Evolutionary conservation across 2,113 vertebrate genomes (phyloP), one percentile per base, ranked within the genome.

Genomic region (Sylvia atricapilla): DNA sequence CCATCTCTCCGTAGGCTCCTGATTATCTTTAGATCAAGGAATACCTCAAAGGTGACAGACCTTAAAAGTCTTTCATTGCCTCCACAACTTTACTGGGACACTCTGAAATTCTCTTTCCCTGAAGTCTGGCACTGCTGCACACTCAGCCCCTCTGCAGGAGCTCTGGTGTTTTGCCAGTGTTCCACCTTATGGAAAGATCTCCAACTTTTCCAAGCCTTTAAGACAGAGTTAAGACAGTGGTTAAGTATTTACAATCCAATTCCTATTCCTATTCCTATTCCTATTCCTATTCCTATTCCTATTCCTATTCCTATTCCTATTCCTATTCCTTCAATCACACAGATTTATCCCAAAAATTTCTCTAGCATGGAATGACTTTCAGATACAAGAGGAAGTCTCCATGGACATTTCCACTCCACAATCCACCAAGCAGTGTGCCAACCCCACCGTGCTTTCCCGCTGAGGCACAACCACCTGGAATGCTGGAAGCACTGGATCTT

Each of bases 331-430:
- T 66, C 37, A 37, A 30, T 25, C 27, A 22, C 8, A 7, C 1
- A 6, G 39, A 28, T 39, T 87, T 52, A 59, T 75, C 68, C 66
- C 52, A 49, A 35, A 7, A 30, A 13, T 56, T 52, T 75, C 79
- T 47, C 6, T n/a, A 0, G 7, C 1, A 4, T 33, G 33, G 20
- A 31, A 39, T 28, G 39, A 14, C 6, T 68, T 79, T 27, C 62
- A 90, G 59, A 23, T n/a, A 13, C 0, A 0, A n/a, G 18, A 28
- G 70, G 53, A 73, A 6, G 2, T 10, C 43, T 7, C 1, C 22
- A 13, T 0, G 28, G 76, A 31, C 58, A 31, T 27, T 63, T 73
- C 46, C 22, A 35, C 27, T n/a, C 49, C 77, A 13, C 16, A 33
- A 7, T 8, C 56, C 31, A 12, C 52, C 43, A 13, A 59, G 70